These are phyloP conservation scores for Phrixothrix hirtus DNA, from an alignment of 2,888 invertebrate species.

Conservation along the genomic window DNA sequence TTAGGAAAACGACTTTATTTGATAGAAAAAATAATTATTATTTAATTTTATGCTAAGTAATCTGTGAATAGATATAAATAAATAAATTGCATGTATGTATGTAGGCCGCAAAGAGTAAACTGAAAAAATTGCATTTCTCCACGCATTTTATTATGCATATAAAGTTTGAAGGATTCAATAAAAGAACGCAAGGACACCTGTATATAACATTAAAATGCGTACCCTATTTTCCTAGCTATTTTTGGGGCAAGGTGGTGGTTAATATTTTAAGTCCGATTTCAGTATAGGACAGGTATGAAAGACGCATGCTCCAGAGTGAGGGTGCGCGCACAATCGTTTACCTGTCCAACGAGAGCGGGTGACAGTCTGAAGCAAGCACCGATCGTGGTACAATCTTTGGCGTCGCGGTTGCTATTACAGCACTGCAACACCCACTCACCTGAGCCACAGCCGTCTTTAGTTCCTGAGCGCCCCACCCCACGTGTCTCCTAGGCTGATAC, in stretches of 20 bases:
- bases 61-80: no score
- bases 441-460: conserved; percentile 50
- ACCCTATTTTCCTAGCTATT: conserved; percentile 10
- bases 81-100: no score
- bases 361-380: conserved; percentile 55
- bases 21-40: no score
- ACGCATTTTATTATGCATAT: no score
- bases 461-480: conserved; percentile 61
- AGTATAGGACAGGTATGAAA: conserved; percentile 15
- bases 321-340: conserved; percentile 33
- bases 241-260: conserved; percentile 24
- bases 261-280: conserved; percentile 19
- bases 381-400: conserved; percentile 64
- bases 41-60: no score
- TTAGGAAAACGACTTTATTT: no score
- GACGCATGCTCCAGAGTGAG: conserved; percentile 25
- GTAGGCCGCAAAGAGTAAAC: no score
- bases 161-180: not conserved
- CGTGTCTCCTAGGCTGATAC: conserved; percentile 53
- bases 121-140: no score
- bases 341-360: conserved; percentile 55
- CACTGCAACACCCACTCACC: conserved; percentile 61
- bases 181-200: not conserved
- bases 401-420: conserved; percentile 58
- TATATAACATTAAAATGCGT: not conserved